Conservation (phyloP, 2,113 vertebrate species). For the Nanorana parkeri region DNA sequence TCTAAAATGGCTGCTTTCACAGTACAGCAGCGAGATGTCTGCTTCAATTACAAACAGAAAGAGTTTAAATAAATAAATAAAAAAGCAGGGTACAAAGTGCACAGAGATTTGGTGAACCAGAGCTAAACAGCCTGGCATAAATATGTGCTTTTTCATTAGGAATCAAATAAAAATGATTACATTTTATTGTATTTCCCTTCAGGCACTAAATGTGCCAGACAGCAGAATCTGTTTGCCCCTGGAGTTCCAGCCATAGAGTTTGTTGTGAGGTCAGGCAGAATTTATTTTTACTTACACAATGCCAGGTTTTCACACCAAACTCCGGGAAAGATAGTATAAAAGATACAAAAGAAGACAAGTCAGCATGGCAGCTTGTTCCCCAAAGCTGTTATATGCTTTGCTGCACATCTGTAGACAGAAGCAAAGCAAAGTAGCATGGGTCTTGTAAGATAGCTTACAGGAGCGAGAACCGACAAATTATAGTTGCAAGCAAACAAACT, state of each 20-base stretch:
- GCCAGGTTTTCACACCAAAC: constrained; percentile 25
- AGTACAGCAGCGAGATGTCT: no score
- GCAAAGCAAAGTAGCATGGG: not conserved
- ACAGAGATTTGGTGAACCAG: not conserved
- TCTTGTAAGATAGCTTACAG: constrained; percentile 6
- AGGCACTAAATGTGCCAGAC: constrained; percentile 1
- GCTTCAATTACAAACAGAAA: not conserved
- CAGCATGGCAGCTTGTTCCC: constrained; percentile 18
- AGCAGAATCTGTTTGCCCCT: constrained; percentile 10
- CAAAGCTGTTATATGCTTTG: constrained; percentile 12
- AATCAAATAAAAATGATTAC: not conserved
- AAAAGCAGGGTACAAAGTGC: not conserved
- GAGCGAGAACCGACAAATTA: constrained; percentile 1
- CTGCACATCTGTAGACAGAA: constrained; percentile 9
- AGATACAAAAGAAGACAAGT: constrained; percentile 25
- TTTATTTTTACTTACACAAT: constrained; percentile 8
- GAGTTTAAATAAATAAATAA: not conserved
- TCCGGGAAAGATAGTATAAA: constrained; percentile 39
- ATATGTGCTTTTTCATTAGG: not conserved
- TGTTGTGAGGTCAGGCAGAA: constrained; percentile 25
- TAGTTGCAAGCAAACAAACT: constrained; percentile 4
- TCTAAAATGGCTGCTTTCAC: no score
- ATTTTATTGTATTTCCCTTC: constrained; percentile 7
- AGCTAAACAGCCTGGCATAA: not conserved
- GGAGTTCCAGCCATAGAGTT: constrained; percentile 28